Percentiles rank a stretch among this genome's conserved stretches.
These are phyloP conservation scores for Microcebus jonahi DNA, from an alignment of 2,113 vertebrate species.

Conservation along the genomic window DNA sequence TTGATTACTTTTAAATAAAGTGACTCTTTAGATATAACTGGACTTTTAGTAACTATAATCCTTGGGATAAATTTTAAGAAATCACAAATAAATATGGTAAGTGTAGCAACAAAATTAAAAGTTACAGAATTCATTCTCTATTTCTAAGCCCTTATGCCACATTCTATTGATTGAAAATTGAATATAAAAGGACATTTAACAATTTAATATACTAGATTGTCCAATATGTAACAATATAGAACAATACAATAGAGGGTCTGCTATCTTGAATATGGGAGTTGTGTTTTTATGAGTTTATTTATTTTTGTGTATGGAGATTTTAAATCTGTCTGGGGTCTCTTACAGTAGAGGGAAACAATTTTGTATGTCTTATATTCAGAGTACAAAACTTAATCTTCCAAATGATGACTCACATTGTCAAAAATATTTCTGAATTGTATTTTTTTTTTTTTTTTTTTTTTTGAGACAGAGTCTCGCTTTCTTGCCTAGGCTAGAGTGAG, in stretches of 20 bases:
- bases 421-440: constrained; percentile 2
- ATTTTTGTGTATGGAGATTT: neutral
- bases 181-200: neutral
- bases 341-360: neutral
- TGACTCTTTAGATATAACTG: neutral
- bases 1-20: constrained; percentile 48
- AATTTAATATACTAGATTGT: neutral
- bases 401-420: neutral
- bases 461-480: too few species aligned
- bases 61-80: neutral
- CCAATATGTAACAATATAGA: neutral
- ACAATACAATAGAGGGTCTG: neutral
- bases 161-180: neutral
- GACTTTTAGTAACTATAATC: constrained; percentile 7
- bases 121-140: neutral
- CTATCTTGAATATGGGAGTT: neutral
- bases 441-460: too few species aligned
- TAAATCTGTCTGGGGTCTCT: neutral
- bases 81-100: neutral
- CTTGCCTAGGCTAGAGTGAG: too few species aligned
- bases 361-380: neutral
- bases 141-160: neutral
- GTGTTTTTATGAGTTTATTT: neutral
- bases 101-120: neutral
- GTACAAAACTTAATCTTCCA: neutral